These are phyloP conservation scores for Passer montanus DNA, from an alignment of 2,113 vertebrate genomes.

Conservation along the genomic window DNA sequence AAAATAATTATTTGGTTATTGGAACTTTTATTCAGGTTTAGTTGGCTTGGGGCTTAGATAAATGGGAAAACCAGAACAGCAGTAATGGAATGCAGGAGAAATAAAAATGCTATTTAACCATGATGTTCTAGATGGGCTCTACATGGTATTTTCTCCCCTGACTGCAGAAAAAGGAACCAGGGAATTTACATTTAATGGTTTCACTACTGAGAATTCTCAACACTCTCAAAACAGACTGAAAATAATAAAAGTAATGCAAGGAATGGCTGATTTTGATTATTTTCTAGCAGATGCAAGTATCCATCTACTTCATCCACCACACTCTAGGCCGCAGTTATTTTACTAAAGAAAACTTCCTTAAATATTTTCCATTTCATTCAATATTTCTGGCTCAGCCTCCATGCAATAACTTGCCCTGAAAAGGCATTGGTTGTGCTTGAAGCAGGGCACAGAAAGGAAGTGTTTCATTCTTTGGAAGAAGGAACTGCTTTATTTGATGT, in stretches of 20 bases:
- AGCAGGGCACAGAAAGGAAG: neutral
- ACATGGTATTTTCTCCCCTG: neutral
- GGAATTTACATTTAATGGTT: neutral
- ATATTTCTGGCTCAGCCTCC: neutral
- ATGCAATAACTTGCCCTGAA: neutral
- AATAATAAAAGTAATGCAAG: neutral
- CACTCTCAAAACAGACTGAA: neutral
- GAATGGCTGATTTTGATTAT: neutral
- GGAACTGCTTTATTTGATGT: neutral
- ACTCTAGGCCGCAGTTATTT: neutral
- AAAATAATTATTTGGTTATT: neutral
- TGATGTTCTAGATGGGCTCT: neutral
- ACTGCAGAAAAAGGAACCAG: neutral
- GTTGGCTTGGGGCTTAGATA: neutral
- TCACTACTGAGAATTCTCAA: neutral
- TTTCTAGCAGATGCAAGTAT: neutral
- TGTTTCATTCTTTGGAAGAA: neutral
- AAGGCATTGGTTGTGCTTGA: neutral
- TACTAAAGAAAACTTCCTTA: neutral
- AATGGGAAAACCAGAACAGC: slow-evolving; percentile 29
- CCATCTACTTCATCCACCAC: neutral
- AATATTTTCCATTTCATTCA: slow-evolving; percentile 30
- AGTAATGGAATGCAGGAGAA: neutral
- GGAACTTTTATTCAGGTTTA: neutral
- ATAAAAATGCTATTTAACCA: neutral